Percentiles rank a stretch among this genome's conserved stretches.
Evolutionary conservation across 1,140 invertebrate species (phyloP).

Genomic region (Notospermus geniculatus): DNA sequence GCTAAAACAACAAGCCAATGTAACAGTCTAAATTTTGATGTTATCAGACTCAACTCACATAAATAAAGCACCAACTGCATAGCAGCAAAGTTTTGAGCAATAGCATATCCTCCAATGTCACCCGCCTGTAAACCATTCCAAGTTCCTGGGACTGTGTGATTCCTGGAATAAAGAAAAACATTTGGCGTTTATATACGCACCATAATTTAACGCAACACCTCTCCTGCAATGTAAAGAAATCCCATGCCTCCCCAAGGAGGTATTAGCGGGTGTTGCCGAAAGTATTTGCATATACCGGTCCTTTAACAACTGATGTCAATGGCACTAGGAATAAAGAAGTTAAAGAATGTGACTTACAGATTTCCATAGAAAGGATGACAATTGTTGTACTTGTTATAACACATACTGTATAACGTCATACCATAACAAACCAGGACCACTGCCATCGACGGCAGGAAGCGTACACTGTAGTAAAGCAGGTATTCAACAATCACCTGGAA

Average conservation of each 20-base stretch:
- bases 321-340: no score
- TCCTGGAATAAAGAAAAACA: no score
- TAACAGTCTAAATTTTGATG: no score
- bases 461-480: constrained; percentile 82
- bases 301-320: no score
- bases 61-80: constrained; percentile 4
- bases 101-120: not conserved
- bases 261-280: no score
- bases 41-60: no score
- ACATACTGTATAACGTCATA: constrained; percentile 18
- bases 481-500: constrained; percentile 75
- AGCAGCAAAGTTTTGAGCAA: constrained; percentile 7
- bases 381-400: not conserved
- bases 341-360: constrained; percentile 12
- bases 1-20: no score
- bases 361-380: constrained; percentile 12
- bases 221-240: no score
- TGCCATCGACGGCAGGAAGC: constrained; percentile 77
- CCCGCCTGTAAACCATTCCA: constrained; percentile 6
- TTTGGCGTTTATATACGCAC: no score
- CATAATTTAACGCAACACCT: no score
- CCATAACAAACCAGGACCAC: constrained; percentile 54
- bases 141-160: not conserved
- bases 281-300: no score
- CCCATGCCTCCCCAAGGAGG: no score